Conservation (phyloP, 2,113 vertebrate genomes). For the Gobiocypris rarus region DNA sequence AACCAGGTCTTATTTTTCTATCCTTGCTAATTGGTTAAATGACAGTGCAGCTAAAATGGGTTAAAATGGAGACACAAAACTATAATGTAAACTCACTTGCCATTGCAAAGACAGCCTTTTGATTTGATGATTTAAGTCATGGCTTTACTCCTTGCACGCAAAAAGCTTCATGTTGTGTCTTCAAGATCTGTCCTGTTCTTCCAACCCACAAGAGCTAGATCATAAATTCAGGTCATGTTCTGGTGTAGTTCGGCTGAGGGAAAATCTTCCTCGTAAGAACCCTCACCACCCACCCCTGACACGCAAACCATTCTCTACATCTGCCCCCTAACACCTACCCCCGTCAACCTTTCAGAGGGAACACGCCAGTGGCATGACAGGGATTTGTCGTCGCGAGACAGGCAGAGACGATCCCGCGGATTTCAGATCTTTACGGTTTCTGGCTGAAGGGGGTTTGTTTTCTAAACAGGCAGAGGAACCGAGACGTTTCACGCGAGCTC, state of each 20-base stretch:
- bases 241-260: slow-evolving; percentile 3
- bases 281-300: not conserved
- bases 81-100: not conserved
- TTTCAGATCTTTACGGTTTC: slow-evolving; percentile 4
- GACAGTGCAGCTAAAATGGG: slow-evolving; percentile 73
- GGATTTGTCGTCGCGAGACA: slow-evolving; percentile 23
- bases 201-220: slow-evolving; percentile 1
- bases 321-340: not conserved
- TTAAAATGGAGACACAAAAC: slow-evolving; percentile 5
- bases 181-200: not conserved
- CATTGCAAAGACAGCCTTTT: not conserved
- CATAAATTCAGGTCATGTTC: slow-evolving; percentile 54
- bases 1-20: not conserved
- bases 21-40: slow-evolving; percentile 82
- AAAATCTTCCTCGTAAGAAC: not conserved
- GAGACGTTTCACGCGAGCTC: slow-evolving; percentile 21
- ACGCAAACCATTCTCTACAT: not conserved
- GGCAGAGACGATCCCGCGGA: not conserved
- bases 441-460: slow-evolving; percentile 28
- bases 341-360: not conserved
- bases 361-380: slow-evolving; percentile 36
- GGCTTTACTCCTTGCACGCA: not conserved
- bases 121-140: slow-evolving; percentile 44
- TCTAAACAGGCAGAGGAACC: slow-evolving; percentile 15
- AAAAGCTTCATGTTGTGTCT: slow-evolving; percentile 7